These are phyloP conservation scores for Patella pellucida DNA, from an alignment of 2,888 invertebrate genomes.

Conservation along the genomic window DNA sequence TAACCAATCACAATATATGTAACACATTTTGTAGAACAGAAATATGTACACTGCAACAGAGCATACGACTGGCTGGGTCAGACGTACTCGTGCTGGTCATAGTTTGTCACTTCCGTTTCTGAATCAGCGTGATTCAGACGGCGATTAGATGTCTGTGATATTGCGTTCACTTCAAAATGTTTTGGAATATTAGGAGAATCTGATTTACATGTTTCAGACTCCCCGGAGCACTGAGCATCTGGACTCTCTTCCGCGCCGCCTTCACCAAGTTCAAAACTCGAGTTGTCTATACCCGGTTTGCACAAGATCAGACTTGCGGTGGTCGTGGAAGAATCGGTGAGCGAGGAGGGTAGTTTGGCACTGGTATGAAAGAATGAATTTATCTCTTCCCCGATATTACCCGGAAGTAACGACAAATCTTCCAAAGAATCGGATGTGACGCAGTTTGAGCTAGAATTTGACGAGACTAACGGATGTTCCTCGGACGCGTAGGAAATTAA, in stretches of 20 bases:
- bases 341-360: constrained; percentile 12
- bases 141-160: constrained; percentile 13
- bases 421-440: constrained; percentile 29
- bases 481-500: constrained; percentile 33
- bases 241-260: constrained; percentile 21
- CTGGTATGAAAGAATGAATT: constrained; percentile 12
- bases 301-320: constrained; percentile 3
- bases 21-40: too few relatives aligned
- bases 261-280: constrained; percentile 45
- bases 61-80: not conserved
- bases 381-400: constrained; percentile 6
- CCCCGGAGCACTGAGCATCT: constrained; percentile 5
- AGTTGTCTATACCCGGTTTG: constrained; percentile 44
- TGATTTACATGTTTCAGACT: constrained; percentile 12
- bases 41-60: not conserved
- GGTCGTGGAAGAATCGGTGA: constrained; percentile 6
- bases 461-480: constrained; percentile 32
- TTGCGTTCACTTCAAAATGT: constrained; percentile 14
- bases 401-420: constrained; percentile 20
- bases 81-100: constrained; percentile 25
- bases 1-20: too few relatives aligned
- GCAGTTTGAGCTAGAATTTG: constrained; percentile 24
- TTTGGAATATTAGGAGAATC: constrained; percentile 21
- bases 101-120: constrained; percentile 13
- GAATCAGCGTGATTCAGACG: constrained; percentile 6